phyloP scores from a whole-genome alignment of 2,113 vertebrate species.

The Dicrurus megarhynchus region DNA sequence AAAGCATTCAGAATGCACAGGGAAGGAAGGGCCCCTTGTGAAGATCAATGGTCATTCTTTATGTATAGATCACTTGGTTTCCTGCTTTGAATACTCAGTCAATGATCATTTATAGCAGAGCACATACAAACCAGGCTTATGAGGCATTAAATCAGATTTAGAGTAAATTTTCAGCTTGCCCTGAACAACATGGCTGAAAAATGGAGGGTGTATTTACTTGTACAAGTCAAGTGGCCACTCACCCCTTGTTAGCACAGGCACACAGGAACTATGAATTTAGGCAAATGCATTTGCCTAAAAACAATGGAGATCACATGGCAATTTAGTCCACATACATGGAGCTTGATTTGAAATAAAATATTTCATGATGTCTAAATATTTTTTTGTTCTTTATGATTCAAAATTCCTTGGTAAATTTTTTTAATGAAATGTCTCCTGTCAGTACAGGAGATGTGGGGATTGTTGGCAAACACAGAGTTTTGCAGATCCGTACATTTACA shows the following conservation, averaged over 20 bases:
- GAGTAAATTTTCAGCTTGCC: background rate
- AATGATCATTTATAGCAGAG: background rate
- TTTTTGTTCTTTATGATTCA: background rate
- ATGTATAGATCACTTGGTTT: background rate
- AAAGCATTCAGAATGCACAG: background rate
- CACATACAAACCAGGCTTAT: background rate
- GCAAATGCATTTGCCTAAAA: background rate
- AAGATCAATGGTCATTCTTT: background rate
- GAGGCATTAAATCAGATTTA: background rate
- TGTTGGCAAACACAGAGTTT: background rate
- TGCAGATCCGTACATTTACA: background rate
- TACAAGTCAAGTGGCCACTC: background rate
- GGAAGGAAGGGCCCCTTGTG: background rate
- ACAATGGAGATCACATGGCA: background rate
- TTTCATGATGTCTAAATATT: background rate
- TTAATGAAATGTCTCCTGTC: background rate
- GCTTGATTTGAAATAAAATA: background rate
- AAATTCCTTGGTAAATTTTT: background rate
- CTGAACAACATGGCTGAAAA: background rate
- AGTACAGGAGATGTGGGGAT: background rate
- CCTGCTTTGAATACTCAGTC: background rate
- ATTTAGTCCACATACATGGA: background rate
- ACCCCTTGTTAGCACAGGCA: fast-evolving
- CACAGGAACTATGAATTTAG: background rate
- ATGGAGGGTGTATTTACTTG: background rate